phyloP scores from a whole-genome alignment of 2,888 invertebrate genomes.

The Scaptomyza tumidula region DNA sequence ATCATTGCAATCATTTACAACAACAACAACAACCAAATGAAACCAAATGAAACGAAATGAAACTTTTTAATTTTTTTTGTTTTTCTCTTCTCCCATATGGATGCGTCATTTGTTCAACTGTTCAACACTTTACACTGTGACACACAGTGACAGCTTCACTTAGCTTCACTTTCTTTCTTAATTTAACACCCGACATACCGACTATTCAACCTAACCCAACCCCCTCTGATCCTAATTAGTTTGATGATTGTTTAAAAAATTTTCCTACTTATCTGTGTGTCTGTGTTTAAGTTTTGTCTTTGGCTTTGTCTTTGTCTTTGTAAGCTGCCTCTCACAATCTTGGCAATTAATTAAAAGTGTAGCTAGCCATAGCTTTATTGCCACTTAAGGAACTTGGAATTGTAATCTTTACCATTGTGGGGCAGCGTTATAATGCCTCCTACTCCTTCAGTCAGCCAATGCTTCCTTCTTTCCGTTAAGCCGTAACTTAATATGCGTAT shows the following conservation, averaged over 20 bases:
- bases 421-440: background rate
- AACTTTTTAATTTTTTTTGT: background rate
- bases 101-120: too few species aligned
- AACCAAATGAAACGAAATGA: background rate
- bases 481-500: slow-evolving; percentile 3
- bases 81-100: background rate
- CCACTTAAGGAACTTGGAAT: slow-evolving; percentile 9
- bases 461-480: background rate
- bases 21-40: background rate
- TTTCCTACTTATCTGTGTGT: background rate
- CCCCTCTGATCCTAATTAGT: slow-evolving; percentile 5
- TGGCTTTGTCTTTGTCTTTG: slow-evolving; percentile 2
- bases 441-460: background rate
- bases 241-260: slow-evolving; percentile 6
- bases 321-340: background rate
- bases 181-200: background rate
- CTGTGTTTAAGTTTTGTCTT: background rate
- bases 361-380: slow-evolving; percentile 5
- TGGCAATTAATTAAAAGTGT: slow-evolving; percentile 8
- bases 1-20: slow-evolving; percentile 2
- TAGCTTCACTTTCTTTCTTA: background rate
- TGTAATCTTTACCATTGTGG: slow-evolving; percentile 19
- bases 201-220: background rate
- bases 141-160: slow-evolving; percentile 17
- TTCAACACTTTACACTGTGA: background rate